Base-by-base conservation (phyloP, 64 coral and sea anemone species). In the Astreopora myriophthalma region DNA sequence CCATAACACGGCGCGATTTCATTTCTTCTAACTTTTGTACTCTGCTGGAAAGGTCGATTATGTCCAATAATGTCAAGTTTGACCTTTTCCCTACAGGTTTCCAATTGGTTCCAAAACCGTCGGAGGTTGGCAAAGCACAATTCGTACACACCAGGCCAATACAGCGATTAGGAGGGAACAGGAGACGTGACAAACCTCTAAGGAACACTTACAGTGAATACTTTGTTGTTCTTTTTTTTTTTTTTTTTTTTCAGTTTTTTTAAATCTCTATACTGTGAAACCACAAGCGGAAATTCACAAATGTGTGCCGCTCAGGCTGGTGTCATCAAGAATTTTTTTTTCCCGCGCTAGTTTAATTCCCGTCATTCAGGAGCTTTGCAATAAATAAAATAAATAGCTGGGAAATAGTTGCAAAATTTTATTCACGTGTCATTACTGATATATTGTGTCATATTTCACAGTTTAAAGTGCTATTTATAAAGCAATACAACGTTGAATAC, bases 21-120 rank as follows among this genome's bases (percentile, higher is more conserved):
- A 73, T 25, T 74, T 92, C 67, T 10, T 84, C 46, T 28, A 92
- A 70, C 17, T 62, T 92, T 20, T 74, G 66, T 13, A 92, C 29
- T 74, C 89, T 74, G 8, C 77, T 37, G 1, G 65, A 14, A 3
- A 84, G 20, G 36, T 92, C 78, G 60, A 89, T 14, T 78, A 84
- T 85, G 29, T 92, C 89, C 67, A 92, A 6, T 3, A 92, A 4
- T 34, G 34, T 57, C 68, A 91, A 84, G 34, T 91, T 60, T 22
- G n/a, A n/a, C n/a, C n/a, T 52, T 52, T 52, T 52, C 48, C 27
- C 74, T 48, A 51, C 74, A 78, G 74, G 74, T 78, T 49, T 48
- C n/a, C 74, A 78, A 23, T 44, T 78, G 74, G 74, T 48, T 78
- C 74, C 74, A 78, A 48, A 78, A 78, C 36, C 74, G 44, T 49